Evolutionary conservation across 53 echinoderm and acorn worm genomes (phyloP).

Genomic region (Hippasteria phrygiana): DNA sequence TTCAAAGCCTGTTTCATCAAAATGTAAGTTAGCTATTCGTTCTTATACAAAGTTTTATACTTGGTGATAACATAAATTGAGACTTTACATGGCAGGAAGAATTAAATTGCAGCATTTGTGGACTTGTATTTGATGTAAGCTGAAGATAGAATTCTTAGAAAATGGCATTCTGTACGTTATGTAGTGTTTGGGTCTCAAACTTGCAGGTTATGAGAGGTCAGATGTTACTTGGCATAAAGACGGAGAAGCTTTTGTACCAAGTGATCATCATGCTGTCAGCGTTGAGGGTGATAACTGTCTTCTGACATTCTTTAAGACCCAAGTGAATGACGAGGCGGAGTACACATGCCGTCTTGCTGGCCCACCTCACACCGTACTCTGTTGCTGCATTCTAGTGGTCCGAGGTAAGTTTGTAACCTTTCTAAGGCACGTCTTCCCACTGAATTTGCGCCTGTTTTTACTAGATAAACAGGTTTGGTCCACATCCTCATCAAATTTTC

Average conservation of each 20-base stretch:
- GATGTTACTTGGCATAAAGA: constrained; percentile 36
- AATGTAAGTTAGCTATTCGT: background rate
- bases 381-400: constrained; percentile 26
- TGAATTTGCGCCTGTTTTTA: too few species aligned
- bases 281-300: background rate
- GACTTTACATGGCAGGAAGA: background rate
- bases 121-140: background rate
- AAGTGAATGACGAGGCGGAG: constrained; percentile 20
- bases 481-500: too few species aligned
- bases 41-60: background rate
- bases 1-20: background rate
- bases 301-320: constrained; percentile 9
- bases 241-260: background rate
- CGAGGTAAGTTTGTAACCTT: constrained; percentile 37
- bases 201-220: constrained; percentile 7
- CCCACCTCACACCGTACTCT: constrained; percentile 28
- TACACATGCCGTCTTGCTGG: constrained; percentile 31
- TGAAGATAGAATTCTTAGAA: background rate
- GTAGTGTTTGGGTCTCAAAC: background rate
- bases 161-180: background rate
- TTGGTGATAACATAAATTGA: background rate
- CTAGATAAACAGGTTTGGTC: too few species aligned
- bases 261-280: background rate
- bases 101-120: background rate
- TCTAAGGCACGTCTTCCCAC: too few species aligned